These are phyloP conservation scores for Plodia interpunctella DNA, from an alignment of 1,140 invertebrate species.

Conservation along the genomic window DNA sequence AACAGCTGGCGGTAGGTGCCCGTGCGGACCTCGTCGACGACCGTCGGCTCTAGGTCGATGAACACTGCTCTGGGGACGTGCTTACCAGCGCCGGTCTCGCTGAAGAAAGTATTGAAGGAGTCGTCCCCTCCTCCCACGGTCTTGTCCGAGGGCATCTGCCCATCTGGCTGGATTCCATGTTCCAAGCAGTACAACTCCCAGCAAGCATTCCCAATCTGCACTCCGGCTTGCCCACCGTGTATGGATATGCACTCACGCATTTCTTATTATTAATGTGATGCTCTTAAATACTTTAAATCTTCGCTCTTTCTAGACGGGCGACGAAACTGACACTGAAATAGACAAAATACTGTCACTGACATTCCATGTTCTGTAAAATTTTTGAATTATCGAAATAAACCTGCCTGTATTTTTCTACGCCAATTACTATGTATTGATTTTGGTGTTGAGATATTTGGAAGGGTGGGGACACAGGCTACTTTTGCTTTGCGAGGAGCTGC, in stretches of 20 bases:
- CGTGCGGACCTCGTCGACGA: conserved; percentile 87
- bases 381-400: too few relatives aligned
- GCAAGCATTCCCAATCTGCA: conserved; percentile 92
- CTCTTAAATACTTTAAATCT: conserved; percentile 28
- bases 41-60: conserved; percentile 92
- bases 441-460: too few relatives aligned
- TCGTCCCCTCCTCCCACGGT: conserved; percentile 85
- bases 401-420: too few relatives aligned
- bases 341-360: too few relatives aligned
- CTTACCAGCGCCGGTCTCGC: conserved; percentile 91
- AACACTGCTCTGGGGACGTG: conserved; percentile 91
- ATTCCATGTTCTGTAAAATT: too few relatives aligned
- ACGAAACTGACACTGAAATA: too few relatives aligned
- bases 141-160: conserved; percentile 82
- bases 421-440: too few relatives aligned
- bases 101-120: conserved; percentile 94
- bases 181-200: conserved; percentile 94
- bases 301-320: conserved; percentile 23
- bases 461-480: too few relatives aligned
- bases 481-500: too few relatives aligned
- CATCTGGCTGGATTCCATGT: conserved; percentile 92
- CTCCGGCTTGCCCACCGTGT: conserved; percentile 87
- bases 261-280: conserved; percentile 27
- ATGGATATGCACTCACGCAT: conserved; percentile 83
- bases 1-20: conserved; percentile 90